phyloP scores from a whole-genome alignment of 2,113 vertebrate species.

The Ciconia boyciana region DNA sequence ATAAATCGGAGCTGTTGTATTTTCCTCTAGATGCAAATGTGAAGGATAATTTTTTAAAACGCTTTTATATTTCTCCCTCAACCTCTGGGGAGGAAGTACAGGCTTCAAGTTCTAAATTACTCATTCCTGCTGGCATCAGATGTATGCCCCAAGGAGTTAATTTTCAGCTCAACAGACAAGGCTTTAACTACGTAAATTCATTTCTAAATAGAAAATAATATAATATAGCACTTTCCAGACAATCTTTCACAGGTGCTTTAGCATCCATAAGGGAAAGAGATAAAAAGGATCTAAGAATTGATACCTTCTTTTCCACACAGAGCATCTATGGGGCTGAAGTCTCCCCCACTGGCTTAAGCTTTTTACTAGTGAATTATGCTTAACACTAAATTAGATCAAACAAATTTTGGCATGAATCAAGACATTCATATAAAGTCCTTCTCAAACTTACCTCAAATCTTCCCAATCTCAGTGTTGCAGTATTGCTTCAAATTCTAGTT shows the following conservation, averaged over 20 bases:
- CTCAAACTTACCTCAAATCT: neutral
- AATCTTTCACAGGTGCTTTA: conserved; percentile 10
- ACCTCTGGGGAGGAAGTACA: conserved; percentile 44
- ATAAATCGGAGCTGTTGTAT: conserved; percentile 40
- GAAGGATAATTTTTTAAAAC: conserved; percentile 46
- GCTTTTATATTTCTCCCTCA: conserved; percentile 20
- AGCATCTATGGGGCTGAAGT: neutral
- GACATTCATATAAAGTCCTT: neutral
- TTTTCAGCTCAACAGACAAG: conserved; percentile 55
- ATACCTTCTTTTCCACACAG: neutral
- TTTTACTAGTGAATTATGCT: neutral
- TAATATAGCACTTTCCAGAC: neutral
- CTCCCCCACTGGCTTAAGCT: neutral
- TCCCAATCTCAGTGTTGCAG: neutral
- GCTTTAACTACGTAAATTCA: conserved; percentile 41
- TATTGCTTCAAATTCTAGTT: neutral
- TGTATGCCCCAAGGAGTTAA: conserved; percentile 52
- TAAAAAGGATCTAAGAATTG: neutral
- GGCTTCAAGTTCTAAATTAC: conserved; percentile 64
- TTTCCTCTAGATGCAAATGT: conserved; percentile 56
- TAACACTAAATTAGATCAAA: neutral
- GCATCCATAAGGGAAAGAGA: neutral
- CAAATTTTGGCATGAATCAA: neutral
- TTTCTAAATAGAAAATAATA: conserved; percentile 65
- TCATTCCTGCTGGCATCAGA: conserved; percentile 60